Base-by-base conservation (phyloP, 2,797 vertebrate genomes). In the Alauda arvensis region DNA sequence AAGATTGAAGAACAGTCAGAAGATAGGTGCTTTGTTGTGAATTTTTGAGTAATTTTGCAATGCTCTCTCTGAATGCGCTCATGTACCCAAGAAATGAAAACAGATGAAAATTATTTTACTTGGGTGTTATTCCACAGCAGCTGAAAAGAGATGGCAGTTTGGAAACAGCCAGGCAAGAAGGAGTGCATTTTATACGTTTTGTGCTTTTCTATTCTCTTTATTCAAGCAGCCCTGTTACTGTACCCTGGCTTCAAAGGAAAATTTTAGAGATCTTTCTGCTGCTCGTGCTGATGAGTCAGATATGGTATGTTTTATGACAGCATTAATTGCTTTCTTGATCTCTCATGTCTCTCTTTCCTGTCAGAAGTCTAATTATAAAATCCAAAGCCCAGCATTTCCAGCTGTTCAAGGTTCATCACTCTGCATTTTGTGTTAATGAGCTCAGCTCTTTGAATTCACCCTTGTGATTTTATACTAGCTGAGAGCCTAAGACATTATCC, bases 241-340 rank as follows among this genome's bases (percentile, higher is more conserved):
- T 68, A 55, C 33, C 34, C 51, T 68, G 79, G 26, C 33, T 83
- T 81, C 48, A 80, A 80, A 87, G 66, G 87, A 88, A 71, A 25
- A 45, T 85, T 82, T 71, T 57, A 88, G 68, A 80, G 53, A 68
- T 83, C 55, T 75, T 88, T 71, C 66, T 88, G 59, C 46, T 76
- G 49, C 55, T 93, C 24, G 24, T 61, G 46, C 40, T 66, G 69
- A 69, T 87, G 84, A 94, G 33, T 87, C 87, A 93, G 79, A 83
- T 65, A 42, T 2, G 14, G 77, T 76, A 92, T 92, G 75, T 52
- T 91, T 83, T 63, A 15, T 85, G 87, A 62, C 63, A 83, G 37
- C 70, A 80, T 56, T 48, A 69, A 85, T 80, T 65, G 59, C 45
- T 80, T 85, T 71, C 85, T 72, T 92, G 52, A 52, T 89, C 70